These are phyloP conservation scores for Leucophenga varia DNA, from an alignment of 1,140 invertebrate species.

Conservation along the genomic window DNA sequence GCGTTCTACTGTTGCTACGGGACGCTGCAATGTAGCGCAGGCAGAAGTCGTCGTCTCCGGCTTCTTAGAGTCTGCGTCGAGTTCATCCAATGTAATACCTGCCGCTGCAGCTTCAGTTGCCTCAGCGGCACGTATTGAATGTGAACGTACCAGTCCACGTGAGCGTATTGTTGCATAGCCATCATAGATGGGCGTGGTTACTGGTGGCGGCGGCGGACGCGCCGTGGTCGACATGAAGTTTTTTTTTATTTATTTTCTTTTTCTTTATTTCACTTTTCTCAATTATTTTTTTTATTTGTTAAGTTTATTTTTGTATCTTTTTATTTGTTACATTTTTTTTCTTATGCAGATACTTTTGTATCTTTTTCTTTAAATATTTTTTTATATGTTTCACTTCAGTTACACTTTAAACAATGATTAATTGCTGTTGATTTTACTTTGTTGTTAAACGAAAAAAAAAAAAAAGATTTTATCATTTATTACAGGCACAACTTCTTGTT, in stretches of 20 bases:
- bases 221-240: slow-evolving; percentile 30
- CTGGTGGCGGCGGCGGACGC: slow-evolving; percentile 57
- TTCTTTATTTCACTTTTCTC: slow-evolving; percentile 1
- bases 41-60: too few species aligned
- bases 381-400: background rate
- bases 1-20: slow-evolving; percentile 20
- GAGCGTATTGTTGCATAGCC: slow-evolving; percentile 79
- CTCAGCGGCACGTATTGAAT: slow-evolving; percentile 50
- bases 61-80: background rate
- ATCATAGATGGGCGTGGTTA: slow-evolving; percentile 68
- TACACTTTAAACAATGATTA: slow-evolving; percentile 38
- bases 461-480: slow-evolving; percentile 3
- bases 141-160: slow-evolving; percentile 57
- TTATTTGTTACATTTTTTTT: slow-evolving; percentile 2
- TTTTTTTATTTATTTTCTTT: background rate
- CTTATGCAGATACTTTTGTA: too few species aligned
- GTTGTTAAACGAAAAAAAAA: background rate
- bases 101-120: slow-evolving; percentile 35
- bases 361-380: slow-evolving; percentile 24
- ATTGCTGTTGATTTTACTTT: slow-evolving; percentile 38
- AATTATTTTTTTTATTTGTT: slow-evolving; percentile 11
- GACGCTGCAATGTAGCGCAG: slow-evolving; percentile 17
- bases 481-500: slow-evolving; percentile 4
- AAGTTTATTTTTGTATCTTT: slow-evolving; percentile 17
- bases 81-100: slow-evolving; percentile 5